A percentile compares a stretch with the other conserved stretches of the same genome.
Conservation (phyloP, 2,797 vertebrate genomes). For the Parauchenoglanis ngamensis region DNA sequence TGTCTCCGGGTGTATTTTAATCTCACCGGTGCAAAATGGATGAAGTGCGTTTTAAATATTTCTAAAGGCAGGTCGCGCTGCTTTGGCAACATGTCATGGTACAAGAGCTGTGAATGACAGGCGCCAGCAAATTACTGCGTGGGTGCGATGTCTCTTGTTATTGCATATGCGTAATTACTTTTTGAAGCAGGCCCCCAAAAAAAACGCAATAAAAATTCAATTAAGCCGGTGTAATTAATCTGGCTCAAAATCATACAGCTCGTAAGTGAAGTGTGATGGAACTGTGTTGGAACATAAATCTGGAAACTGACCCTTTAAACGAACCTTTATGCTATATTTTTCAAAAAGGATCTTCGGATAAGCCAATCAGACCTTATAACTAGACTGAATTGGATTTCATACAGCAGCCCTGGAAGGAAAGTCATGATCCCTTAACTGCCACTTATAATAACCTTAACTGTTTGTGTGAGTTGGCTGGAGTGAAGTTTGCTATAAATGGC, state of each 20-base stretch:
- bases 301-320: neutral
- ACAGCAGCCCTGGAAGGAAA: neutral
- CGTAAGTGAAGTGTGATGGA: slow-evolving; percentile 26
- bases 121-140: slow-evolving; percentile 16
- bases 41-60: neutral
- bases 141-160: slow-evolving; percentile 39
- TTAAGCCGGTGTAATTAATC: slow-evolving; percentile 49
- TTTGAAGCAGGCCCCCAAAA: slow-evolving; percentile 44
- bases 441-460: neutral
- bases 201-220: slow-evolving; percentile 55
- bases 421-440: neutral
- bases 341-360: neutral
- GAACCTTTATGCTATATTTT: neutral
- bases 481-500: neutral
- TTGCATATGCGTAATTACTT: slow-evolving; percentile 45
- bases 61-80: neutral
- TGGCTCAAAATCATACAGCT: slow-evolving; percentile 39
- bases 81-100: slow-evolving; percentile 13
- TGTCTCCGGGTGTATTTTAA: slow-evolving; percentile 20
- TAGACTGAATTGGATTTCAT: neutral
- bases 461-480: neutral
- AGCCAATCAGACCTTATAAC: neutral
- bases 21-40: neutral
- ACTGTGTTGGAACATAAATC: slow-evolving; percentile 12
- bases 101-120: slow-evolving; percentile 38